Base-by-base conservation (phyloP, 37 sponge, comb jelly and placozoan species). In the Beroe forskalii region DNA sequence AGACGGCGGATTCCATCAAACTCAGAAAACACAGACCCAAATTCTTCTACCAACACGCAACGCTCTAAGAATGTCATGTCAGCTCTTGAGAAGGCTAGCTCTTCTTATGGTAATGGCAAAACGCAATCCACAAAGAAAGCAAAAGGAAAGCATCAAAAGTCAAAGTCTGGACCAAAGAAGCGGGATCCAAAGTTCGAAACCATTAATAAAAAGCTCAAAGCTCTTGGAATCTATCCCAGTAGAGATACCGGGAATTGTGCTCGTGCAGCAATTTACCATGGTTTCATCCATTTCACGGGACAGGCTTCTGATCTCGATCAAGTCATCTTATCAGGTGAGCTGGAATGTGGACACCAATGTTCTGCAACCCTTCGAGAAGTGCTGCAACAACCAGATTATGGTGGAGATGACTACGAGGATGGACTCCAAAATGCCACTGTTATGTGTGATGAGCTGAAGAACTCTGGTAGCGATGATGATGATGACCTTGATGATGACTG, bases 381-480 rank as follows among this genome's bases (percentile, higher is more conserved):
- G 23, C 90, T 92, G 17, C 60, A 90, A 40, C 92, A 92, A 43
- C 92, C 92, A 0, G 92, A 92, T 90, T 92, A 92, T 36, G 92
- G 67, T 6, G 92, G 92, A 0, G 19, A 23, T 0, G 92, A 90
- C 62, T 92, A 92, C 38, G 92, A 90, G 40, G 76, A 90, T 90
- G 92, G 67, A n/a, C 35, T 32, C 20, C 40, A 76, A 28, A 12
- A 60, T 19, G 86, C 86, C 23, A 91, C 91, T 20, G 61, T 39
- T 23, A 32, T 61, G 22, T 61, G 61, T 62, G 90, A 90, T 24
- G 67, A 66, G 25, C 44, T 28, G 89, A 86, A 12, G 55, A 48
- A 48, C 12, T 6, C 12, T 17, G 12, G 12, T 12, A 48, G 12
- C 6, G 55, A 48, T 48, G 12, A 48, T 12, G 55, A 48, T 6